Evolutionary conservation across 2,888 invertebrate genomes (phyloP).

Genomic region (Drosophila ustulata): DNA sequence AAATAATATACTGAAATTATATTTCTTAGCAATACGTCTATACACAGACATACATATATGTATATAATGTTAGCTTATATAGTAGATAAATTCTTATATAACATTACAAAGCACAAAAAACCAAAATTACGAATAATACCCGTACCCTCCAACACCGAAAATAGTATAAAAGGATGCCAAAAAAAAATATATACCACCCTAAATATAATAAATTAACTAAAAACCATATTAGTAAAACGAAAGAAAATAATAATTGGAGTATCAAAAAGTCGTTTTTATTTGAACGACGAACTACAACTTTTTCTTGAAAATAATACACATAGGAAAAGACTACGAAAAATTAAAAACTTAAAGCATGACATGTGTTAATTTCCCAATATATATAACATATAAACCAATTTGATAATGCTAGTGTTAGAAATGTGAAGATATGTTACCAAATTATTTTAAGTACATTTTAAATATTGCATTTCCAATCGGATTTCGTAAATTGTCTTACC

Average conservation of each 20-base stretch:
- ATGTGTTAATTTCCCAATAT: conserved; percentile 10
- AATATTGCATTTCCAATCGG: conserved; percentile 24
- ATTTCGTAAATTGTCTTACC: conserved; percentile 87
- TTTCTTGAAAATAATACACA: background rate
- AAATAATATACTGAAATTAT: background rate
- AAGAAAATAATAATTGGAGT: too few species aligned
- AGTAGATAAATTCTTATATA: background rate
- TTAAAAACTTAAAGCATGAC: background rate
- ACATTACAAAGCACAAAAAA: background rate
- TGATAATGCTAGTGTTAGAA: conserved; percentile 12
- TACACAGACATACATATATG: background rate
- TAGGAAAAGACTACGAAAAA: background rate
- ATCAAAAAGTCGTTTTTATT: too few species aligned
- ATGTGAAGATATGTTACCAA: background rate
- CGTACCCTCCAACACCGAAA: background rate
- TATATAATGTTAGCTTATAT: background rate
- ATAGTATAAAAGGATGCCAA: too few species aligned
- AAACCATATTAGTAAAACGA: too few species aligned
- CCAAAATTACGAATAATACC: background rate
- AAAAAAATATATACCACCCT: too few species aligned
- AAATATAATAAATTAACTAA: too few species aligned
- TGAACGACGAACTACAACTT: background rate
- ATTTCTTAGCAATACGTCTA: background rate
- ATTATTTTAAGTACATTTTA: conserved; percentile 6
- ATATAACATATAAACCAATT: background rate